phyloP scores from a whole-genome alignment of 2,888 invertebrate species.

The Nemapogon koenigi region DNA sequence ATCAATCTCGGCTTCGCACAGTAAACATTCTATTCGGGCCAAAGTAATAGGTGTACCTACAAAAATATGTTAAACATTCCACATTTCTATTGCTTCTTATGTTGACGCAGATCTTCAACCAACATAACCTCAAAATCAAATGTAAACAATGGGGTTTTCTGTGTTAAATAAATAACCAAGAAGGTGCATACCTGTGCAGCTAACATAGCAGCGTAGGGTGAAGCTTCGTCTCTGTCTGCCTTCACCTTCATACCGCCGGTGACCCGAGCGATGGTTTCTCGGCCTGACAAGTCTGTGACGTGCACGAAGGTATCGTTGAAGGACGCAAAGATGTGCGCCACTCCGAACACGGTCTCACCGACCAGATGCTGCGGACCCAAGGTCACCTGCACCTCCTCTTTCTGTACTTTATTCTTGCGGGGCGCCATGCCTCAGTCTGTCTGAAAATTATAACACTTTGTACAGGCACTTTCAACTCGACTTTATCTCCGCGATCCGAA shows the following conservation, averaged over 20 bases:
- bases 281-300: conserved; percentile 98
- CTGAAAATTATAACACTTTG: conserved; percentile 53
- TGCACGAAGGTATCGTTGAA: conserved; percentile 99
- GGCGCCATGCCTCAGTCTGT: conserved; percentile 85
- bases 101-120: too few relatives aligned
- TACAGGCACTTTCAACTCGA: too few relatives aligned
- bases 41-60: too few relatives aligned
- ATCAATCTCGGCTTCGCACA: too few relatives aligned
- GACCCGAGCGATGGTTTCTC: conserved; percentile 92
- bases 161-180: too few relatives aligned
- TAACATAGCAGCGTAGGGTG: conserved; percentile 99
- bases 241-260: conserved; percentile 99
- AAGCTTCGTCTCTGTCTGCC: conserved; percentile 99
- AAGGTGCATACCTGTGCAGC: conserved; percentile 98
- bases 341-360: conserved; percentile 98
- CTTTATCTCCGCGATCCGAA: too few relatives aligned
- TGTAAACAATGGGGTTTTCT: too few relatives aligned
- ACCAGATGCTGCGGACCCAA: conserved; percentile 96
- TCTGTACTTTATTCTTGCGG: conserved; percentile 94
- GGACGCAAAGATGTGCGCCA: conserved; percentile 99
- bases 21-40: too few relatives aligned
- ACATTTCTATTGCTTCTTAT: too few relatives aligned
- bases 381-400: conserved; percentile 96
- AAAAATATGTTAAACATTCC: too few relatives aligned
- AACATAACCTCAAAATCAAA: too few relatives aligned